These are phyloP conservation scores for Thereuonema tuberculata DNA, from an alignment of 1,140 invertebrate species.

Conservation along the genomic window DNA sequence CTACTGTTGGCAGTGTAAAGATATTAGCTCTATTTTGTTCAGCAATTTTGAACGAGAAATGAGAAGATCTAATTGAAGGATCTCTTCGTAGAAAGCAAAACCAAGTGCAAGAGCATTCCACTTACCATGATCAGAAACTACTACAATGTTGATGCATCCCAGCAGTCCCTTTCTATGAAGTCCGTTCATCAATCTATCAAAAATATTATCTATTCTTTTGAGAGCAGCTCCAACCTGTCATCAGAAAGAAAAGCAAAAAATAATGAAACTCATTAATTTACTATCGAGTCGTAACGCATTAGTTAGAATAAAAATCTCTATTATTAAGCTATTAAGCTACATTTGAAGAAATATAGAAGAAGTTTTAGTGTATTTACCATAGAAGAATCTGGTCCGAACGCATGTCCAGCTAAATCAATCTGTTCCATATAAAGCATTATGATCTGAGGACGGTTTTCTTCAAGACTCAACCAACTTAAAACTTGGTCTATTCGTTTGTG, in stretches of 20 bases:
- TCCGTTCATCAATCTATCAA: constrained; percentile 18
- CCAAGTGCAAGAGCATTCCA: too few species aligned
- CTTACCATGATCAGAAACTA: constrained; percentile 26
- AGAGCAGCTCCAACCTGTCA: constrained; percentile 18
- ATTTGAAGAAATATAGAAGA: not conserved
- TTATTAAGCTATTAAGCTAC: too few species aligned
- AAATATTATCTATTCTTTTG: constrained; percentile 15
- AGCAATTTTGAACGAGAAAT: too few species aligned
- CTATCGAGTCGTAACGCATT: too few species aligned
- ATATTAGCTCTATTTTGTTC: too few species aligned
- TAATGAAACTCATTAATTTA: too few species aligned
- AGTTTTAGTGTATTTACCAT: not conserved
- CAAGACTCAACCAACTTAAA: constrained; percentile 44
- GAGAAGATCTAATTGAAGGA: too few species aligned
- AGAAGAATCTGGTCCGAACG: constrained; percentile 17
- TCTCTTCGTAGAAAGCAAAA: too few species aligned
- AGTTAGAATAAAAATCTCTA: too few species aligned
- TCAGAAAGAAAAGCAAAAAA: too few species aligned
- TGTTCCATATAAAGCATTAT: constrained; percentile 19
- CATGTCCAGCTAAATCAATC: constrained; percentile 20
- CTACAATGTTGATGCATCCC: constrained; percentile 23
- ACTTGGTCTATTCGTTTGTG: constrained; percentile 45
- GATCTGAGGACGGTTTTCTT: constrained; percentile 2
- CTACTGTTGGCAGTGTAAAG: too few species aligned
- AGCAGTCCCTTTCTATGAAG: constrained; percentile 19